phyloP scores from a whole-genome alignment of 64 coral and sea anemone species.

The Orbicella faveolata region DNA sequence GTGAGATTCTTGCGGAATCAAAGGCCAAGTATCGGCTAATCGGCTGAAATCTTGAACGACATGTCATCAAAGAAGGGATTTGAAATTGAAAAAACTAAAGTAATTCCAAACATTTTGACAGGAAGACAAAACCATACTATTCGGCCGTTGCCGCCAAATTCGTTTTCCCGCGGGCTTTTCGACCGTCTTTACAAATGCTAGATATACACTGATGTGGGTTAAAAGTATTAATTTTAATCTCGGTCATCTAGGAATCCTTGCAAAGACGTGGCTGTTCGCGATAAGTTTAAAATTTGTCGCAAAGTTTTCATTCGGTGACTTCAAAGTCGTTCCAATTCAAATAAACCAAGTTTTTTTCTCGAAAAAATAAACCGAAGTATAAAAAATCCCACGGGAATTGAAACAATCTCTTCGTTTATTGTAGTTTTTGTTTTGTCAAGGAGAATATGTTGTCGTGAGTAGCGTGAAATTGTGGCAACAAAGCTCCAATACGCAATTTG shows the following conservation, averaged over 20 bases:
- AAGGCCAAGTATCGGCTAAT: neutral
- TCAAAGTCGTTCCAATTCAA: conserved; percentile 26
- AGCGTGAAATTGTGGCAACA: neutral
- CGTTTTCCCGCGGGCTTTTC: neutral
- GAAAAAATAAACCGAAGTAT: neutral
- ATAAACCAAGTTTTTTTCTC: neutral
- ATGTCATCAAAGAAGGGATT: neutral
- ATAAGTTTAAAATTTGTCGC: conserved; percentile 6
- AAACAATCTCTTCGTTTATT: neutral
- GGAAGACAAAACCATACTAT: neutral
- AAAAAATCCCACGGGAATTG: conserved; percentile 1
- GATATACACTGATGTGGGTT: neutral
- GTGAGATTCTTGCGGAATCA: neutral
- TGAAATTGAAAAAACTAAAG: conserved; percentile 24
- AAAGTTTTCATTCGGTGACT: conserved; percentile 26
- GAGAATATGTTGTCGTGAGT: neutral
- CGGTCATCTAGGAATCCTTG: neutral
- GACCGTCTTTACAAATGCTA: neutral
- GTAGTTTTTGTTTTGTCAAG: neutral
- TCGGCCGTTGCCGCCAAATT: neutral
- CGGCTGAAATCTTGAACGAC: conserved; percentile 13
- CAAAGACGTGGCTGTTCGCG: neutral
- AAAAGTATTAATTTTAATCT: neutral
- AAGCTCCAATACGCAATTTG: neutral
- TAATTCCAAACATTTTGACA: conserved; percentile 50